phyloP scores from a whole-genome alignment of 2,888 invertebrate genomes.

The Standfussiana lucernea region DNA sequence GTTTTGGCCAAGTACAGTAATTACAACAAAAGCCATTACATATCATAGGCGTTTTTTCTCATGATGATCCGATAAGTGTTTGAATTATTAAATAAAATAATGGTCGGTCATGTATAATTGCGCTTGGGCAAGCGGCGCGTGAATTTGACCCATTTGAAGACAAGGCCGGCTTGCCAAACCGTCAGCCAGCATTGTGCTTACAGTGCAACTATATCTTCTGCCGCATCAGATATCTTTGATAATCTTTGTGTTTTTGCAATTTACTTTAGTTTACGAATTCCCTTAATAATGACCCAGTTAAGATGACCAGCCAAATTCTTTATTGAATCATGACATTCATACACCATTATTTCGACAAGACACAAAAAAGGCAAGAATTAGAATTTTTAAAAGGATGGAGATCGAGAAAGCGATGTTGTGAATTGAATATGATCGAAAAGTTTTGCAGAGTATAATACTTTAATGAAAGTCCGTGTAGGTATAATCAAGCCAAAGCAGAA shows the following conservation, averaged over 20 bases:
- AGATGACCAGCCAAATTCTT: not conserved
- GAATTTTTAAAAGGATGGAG: not conserved
- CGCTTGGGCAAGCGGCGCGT: conserved; percentile 82
- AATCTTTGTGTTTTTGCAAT: conserved; percentile 25
- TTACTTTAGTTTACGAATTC: conserved; percentile 16
- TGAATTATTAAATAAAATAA: conserved; percentile 85
- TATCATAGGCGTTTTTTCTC: conserved; percentile 61
- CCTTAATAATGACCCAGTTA: not conserved
- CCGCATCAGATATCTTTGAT: conserved; percentile 64
- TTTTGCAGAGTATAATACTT: not conserved
- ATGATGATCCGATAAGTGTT: conserved; percentile 79
- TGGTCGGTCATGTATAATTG: conserved; percentile 84
- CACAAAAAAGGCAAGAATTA: not conserved
- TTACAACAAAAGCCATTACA: conserved; percentile 57
- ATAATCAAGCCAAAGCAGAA: not conserved
- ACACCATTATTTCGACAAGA: not conserved
- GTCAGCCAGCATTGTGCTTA: conserved; percentile 71
- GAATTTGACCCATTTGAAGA: conserved; percentile 82
- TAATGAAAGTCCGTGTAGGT: not conserved
- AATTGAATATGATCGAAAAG: not conserved
- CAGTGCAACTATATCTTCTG: conserved; percentile 71
- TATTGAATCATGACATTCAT: not conserved
- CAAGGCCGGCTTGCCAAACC: conserved; percentile 85
- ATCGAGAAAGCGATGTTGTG: not conserved
- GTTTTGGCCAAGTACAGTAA: conserved; percentile 55